Evolutionary conservation across 2,113 vertebrate genomes (phyloP).

Genomic region (Amphiprion ocellaris): DNA sequence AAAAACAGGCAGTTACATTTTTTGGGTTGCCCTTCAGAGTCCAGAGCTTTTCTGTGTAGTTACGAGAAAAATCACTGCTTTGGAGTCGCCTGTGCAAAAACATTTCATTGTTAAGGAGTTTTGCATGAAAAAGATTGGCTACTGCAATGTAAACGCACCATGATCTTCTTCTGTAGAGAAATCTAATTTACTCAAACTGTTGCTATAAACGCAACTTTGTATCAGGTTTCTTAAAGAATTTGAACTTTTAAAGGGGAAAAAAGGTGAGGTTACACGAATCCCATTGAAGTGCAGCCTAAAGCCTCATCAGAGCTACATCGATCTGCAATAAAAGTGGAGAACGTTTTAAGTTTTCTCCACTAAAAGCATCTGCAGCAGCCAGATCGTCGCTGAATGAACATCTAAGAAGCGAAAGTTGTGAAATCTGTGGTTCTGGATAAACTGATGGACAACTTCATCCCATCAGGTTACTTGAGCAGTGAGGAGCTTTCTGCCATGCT

Average conservation of each 20-base stretch:
- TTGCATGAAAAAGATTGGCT: too few species aligned
- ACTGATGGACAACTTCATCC: slow-evolving; percentile 12
- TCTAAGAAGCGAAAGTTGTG: too few species aligned
- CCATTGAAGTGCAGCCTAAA: background rate
- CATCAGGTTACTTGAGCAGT: background rate
- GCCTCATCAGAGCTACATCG: too few species aligned
- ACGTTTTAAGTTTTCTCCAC: background rate
- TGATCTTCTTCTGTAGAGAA: too few species aligned
- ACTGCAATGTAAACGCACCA: too few species aligned
- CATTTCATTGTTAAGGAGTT: background rate
- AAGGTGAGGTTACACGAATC: background rate
- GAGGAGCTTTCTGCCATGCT: background rate
- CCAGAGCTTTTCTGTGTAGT: too few species aligned
- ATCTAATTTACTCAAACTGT: too few species aligned
- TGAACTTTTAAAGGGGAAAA: background rate
- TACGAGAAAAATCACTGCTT: background rate
- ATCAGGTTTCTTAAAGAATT: background rate
- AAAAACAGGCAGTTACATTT: slow-evolving; percentile 60
- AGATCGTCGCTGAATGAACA: background rate
- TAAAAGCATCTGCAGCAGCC: background rate
- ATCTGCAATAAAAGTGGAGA: background rate
- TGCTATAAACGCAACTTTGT: background rate
- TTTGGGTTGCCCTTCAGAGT: slow-evolving; percentile 43
- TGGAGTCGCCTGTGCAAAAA: background rate
- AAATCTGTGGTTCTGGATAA: background rate